Percentiles rank a stretch among this genome's conserved stretches.
These are phyloP conservation scores for Caenorhabditis latens DNA, from an alignment of 1,140 invertebrate species.

Conservation along the genomic window DNA sequence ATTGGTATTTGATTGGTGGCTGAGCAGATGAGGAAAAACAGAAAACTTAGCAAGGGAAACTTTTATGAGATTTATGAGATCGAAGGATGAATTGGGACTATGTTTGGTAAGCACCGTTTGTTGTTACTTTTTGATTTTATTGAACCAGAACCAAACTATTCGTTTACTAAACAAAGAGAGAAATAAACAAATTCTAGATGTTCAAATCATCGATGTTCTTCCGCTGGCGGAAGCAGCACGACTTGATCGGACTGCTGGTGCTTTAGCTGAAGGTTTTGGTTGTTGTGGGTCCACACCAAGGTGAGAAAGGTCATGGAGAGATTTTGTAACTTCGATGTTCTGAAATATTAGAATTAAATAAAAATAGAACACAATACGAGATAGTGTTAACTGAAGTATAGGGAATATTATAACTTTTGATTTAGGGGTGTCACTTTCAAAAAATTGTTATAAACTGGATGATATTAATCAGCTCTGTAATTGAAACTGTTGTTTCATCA, in stretches of 20 bases:
- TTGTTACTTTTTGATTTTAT: neutral
- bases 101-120: slow-evolving; percentile 15
- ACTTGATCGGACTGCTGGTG: slow-evolving; percentile 8
- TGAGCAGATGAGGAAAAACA: slow-evolving; percentile 12
- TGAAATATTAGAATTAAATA: neutral
- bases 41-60: neutral
- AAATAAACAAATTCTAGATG: neutral
- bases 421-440: neutral
- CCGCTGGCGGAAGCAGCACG: slow-evolving; percentile 26
- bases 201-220: slow-evolving; percentile 20
- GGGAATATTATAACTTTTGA: neutral
- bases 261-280: slow-evolving; percentile 5
- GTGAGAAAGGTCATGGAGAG: slow-evolving; percentile 27
- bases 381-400: neutral
- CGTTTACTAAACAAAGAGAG: neutral
- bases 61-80: neutral
- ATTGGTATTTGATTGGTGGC: slow-evolving; percentile 13
- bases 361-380: neutral
- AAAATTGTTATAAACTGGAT: no score
- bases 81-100: slow-evolving; percentile 12
- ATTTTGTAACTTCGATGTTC: slow-evolving; percentile 50
- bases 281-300: slow-evolving; percentile 25
- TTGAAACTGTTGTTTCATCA: no score
- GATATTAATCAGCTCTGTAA: no score
- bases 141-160: neutral